These are phyloP conservation scores for Pocota personata DNA, from an alignment of 2,888 invertebrate genomes.

Conservation along the genomic window DNA sequence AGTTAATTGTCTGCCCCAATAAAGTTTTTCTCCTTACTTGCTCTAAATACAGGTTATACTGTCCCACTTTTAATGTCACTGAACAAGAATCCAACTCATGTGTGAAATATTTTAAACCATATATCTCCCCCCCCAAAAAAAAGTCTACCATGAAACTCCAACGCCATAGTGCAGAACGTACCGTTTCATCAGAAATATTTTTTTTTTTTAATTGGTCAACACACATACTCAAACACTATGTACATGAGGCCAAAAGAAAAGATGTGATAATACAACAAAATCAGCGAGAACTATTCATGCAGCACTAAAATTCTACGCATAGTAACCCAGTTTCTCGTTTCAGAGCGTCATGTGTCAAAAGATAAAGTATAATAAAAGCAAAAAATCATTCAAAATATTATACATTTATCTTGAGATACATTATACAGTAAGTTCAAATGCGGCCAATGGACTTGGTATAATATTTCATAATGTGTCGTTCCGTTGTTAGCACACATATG, in stretches of 20 bases:
- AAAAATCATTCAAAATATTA: neutral
- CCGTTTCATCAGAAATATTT: neutral
- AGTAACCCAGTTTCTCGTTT: slow-evolving; percentile 63
- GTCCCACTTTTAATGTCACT: slow-evolving; percentile 7
- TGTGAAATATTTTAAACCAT: neutral
- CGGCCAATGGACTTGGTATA: slow-evolving; percentile 65
- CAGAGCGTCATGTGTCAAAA: slow-evolving; percentile 22
- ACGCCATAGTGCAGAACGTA: neutral
- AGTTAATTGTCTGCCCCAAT: too few species aligned
- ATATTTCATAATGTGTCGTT: slow-evolving; percentile 15
- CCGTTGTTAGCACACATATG: slow-evolving; percentile 14
- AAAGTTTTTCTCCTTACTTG: neutral
- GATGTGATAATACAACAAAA: slow-evolving; percentile 23
- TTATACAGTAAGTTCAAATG: slow-evolving; percentile 52
- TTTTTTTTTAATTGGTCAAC: slow-evolving; percentile 8
- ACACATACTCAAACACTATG: neutral
- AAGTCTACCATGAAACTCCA: neutral
- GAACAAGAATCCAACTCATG: slow-evolving; percentile 12
- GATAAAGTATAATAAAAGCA: slow-evolving; percentile 20
- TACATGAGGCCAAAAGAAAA: neutral
- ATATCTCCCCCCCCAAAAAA: neutral
- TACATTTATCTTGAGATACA: neutral
- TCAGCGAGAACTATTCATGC: slow-evolving; percentile 47
- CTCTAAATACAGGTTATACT: neutral
- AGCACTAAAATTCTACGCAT: slow-evolving; percentile 34